Percentiles rank a stretch among this genome's conserved stretches.
Evolutionary conservation across 2,888 invertebrate genomes (phyloP).

Genomic region (Xylota sylvarum): DNA sequence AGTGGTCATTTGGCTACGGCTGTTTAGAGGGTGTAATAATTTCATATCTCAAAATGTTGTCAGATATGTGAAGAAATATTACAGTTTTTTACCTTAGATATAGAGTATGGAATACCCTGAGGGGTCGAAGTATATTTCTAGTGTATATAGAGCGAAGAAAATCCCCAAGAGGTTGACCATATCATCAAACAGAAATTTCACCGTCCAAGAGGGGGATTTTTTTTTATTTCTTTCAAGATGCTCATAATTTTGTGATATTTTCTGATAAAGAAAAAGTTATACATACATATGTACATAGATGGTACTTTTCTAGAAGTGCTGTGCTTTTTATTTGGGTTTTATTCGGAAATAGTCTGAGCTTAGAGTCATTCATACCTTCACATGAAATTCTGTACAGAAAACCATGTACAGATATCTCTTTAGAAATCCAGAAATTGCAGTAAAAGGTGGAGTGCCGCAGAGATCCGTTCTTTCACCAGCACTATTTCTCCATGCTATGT

Average conservation of each 20-base stretch:
- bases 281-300: neutral
- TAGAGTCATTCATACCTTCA: no score
- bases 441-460: no score
- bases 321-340: neutral
- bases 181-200: slow-evolving; percentile 66
- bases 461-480: no score
- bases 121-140: slow-evolving; percentile 31
- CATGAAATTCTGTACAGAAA: no score
- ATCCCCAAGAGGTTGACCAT: slow-evolving; percentile 75
- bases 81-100: slow-evolving; percentile 59
- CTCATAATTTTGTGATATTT: slow-evolving; percentile 12
- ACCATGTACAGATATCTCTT: no score
- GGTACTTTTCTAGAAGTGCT: no score
- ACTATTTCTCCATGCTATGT: no score
- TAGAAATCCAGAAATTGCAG: no score
- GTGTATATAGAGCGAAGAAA: slow-evolving; percentile 30
- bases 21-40: slow-evolving; percentile 71
- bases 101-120: slow-evolving; percentile 33
- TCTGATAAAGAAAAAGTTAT: neutral
- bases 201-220: slow-evolving; percentile 19
- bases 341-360: no score
- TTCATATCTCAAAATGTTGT: slow-evolving; percentile 72
- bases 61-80: slow-evolving; percentile 72
- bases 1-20: slow-evolving; percentile 76
- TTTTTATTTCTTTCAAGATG: slow-evolving; percentile 11